phyloP scores from a whole-genome alignment of 2,797 vertebrate species.

The Corythornis leucogaster region DNA sequence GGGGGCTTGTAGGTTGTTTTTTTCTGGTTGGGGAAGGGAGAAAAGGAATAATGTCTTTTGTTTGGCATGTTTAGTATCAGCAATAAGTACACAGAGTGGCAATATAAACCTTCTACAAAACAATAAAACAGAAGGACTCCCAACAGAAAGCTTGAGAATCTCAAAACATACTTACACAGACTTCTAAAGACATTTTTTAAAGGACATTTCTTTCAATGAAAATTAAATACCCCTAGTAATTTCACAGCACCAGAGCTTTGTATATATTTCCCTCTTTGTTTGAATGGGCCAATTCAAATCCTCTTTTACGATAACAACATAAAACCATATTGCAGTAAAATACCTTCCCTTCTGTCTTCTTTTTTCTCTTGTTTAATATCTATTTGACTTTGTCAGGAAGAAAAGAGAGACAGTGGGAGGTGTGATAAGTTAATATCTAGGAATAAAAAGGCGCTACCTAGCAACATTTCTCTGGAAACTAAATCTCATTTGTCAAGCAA shows the following conservation, averaged over 20 bases:
- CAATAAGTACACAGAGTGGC: slow-evolving; percentile 35
- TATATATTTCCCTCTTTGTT: slow-evolving; percentile 30
- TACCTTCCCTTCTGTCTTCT: slow-evolving; percentile 43
- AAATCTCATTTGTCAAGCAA: slow-evolving; percentile 75
- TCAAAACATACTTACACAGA: slow-evolving; percentile 26
- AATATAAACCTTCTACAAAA: slow-evolving; percentile 49
- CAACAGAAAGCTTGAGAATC: slow-evolving; percentile 59
- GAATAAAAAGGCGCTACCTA: slow-evolving; percentile 73
- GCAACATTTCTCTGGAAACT: slow-evolving; percentile 74
- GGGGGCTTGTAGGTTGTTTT: not conserved
- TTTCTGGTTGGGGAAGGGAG: not conserved
- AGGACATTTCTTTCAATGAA: slow-evolving; percentile 53
- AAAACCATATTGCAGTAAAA: slow-evolving; percentile 49
- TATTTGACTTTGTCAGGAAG: slow-evolving; percentile 34
- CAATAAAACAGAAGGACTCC: slow-evolving; percentile 55
- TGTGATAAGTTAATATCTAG: slow-evolving; percentile 65
- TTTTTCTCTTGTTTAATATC: slow-evolving; percentile 51
- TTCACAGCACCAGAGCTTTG: slow-evolving; percentile 39
- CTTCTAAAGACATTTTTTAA: slow-evolving; percentile 64
- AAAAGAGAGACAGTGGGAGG: slow-evolving; percentile 63
- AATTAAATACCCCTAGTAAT: slow-evolving; percentile 69
- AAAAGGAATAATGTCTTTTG: not conserved
- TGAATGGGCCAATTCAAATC: slow-evolving; percentile 50
- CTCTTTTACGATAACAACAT: slow-evolving; percentile 54
- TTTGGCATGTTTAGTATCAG: slow-evolving; percentile 37